Evolutionary conservation across 2,888 invertebrate species (phyloP), one percentile per base, ranked within the genome.

Genomic region (Cantharis lateralis): DNA sequence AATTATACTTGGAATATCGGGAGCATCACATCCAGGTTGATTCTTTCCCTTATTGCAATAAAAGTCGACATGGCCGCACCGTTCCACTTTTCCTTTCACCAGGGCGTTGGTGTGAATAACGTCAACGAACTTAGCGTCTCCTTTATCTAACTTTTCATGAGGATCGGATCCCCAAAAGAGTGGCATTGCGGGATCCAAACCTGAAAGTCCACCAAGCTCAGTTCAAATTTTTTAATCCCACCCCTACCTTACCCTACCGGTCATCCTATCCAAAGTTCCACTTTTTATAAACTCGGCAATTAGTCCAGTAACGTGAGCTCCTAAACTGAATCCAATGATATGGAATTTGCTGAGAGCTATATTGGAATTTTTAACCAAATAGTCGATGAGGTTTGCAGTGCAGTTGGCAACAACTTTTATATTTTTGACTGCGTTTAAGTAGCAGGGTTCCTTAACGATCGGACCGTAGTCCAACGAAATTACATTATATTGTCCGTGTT

Each of bases 181-280:
- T 0, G 93, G 93, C 82, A 92, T 86, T 0, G 93, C 93, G 0
- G 93, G 93, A 84, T 93, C 93, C n/a, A 93, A 84, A 2, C 91
- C 93, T 92, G 81, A 18, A 74, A 70, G 26, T 15, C 2, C 20
- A 16, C 10, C 28, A 13, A 2, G 66, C 1, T 32, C 3, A 11
- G 3, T 28, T 28, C 10, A 28, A 28, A 11, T 28, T 10, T 24
- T 28, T 28, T 28, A 28, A 28, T 10, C 10, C n/a, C 11, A 10
- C 0, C 15, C n/a, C 3, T 15, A 48, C 2, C 10, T 26, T 0
- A 94, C 7, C n/a, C 5, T 85, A 91, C 92, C 93, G 70, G 92
- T 91, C 62, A 93, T 89, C 74, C 92, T 87, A 1, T 87, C 86
- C 20, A 93, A 83, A 32, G 81, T 86, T 10, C 91, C 90, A 15